phyloP scores from a whole-genome alignment of 2,888 invertebrate genomes.

The Harmothoe impar region DNA sequence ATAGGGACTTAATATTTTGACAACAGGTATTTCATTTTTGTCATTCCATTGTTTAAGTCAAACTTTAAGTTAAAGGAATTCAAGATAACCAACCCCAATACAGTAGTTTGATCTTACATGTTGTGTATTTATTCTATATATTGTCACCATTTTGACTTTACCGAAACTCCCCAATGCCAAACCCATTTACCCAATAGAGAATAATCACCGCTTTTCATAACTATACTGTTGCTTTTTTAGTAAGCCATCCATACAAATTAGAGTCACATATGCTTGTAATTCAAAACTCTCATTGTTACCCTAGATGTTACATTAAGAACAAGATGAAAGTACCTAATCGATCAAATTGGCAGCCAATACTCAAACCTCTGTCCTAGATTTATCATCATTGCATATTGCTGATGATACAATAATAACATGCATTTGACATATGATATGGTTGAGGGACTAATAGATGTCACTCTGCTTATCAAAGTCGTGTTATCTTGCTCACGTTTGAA shows the following conservation, averaged over 20 bases:
- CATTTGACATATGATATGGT: too few species aligned
- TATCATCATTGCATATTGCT: not conserved
- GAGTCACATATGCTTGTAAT: conserved; percentile 15
- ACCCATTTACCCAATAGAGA: not conserved
- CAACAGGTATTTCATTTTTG: too few species aligned
- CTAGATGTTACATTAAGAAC: not conserved
- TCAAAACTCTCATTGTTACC: not conserved
- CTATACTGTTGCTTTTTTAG: not conserved
- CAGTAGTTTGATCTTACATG: not conserved
- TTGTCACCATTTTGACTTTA: conserved; percentile 6
- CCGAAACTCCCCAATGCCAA: not conserved
- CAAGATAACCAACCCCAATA: not conserved
- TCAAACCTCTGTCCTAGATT: not conserved
- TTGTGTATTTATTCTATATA: not conserved
- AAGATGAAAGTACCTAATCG: not conserved
- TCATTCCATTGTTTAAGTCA: too few species aligned
- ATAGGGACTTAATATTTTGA: too few species aligned
- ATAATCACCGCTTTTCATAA: not conserved
- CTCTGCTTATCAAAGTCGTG: too few species aligned
- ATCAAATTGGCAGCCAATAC: not conserved
- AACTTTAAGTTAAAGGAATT: not conserved
- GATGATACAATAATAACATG: not conserved
- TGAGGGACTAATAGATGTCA: too few species aligned
- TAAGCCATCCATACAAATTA: not conserved
- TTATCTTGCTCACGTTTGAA: too few species aligned